These are phyloP conservation scores for Dasysyrphus tricinctus DNA, from an alignment of 2,888 invertebrate genomes.

Conservation along the genomic window DNA sequence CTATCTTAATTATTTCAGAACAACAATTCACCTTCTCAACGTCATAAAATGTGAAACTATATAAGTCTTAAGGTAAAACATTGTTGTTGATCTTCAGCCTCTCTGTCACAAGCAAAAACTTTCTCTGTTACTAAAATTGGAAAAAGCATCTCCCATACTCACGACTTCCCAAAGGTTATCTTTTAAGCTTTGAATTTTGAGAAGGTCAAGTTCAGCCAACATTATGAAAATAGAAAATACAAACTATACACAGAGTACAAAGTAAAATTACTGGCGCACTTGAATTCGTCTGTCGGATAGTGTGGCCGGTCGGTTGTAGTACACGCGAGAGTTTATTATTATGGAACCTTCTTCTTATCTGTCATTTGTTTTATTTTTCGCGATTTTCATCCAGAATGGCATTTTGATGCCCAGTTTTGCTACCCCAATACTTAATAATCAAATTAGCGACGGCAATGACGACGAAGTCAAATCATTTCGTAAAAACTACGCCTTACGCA, in stretches of 20 bases:
- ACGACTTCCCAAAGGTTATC: constrained; percentile 23
- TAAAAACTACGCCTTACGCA: constrained; percentile 77
- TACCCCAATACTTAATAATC: constrained; percentile 68
- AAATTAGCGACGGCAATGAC: constrained; percentile 52
- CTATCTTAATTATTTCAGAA: no score
- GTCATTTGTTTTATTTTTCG: constrained; percentile 9
- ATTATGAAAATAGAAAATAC: constrained; percentile 11
- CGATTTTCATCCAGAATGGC: not conserved
- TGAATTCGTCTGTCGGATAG: constrained; percentile 26
- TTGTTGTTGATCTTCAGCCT: no score
- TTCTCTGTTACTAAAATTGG: no score
- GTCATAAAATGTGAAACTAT: no score
- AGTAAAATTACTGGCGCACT: constrained; percentile 23
- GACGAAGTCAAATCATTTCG: constrained; percentile 70
- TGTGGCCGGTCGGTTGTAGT: constrained; percentile 24
- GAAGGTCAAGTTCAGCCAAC: constrained; percentile 24
- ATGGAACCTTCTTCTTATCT: constrained; percentile 41
- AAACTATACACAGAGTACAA: not conserved
- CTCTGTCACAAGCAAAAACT: no score
- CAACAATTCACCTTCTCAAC: no score
- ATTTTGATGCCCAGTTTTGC: not conserved
- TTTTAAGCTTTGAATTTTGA: constrained; percentile 8
- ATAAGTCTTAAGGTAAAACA: no score
- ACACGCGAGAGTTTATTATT: constrained; percentile 17
- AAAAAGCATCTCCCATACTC: not conserved